Conservation (phyloP, 2,888 invertebrate genomes). For the Hetaerina titia region DNA sequence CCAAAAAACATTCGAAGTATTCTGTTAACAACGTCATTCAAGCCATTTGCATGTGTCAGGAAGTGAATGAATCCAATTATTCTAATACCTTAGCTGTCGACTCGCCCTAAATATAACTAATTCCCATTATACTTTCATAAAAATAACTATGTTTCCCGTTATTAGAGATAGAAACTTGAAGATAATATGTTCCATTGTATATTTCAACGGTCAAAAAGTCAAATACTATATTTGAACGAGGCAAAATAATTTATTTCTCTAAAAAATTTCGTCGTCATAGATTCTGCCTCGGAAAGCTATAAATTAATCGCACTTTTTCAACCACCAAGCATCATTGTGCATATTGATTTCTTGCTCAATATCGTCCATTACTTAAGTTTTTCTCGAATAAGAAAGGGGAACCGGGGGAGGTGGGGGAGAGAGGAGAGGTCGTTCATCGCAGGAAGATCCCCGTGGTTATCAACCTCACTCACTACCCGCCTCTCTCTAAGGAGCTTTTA, state of each 20-base stretch:
- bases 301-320: not conserved
- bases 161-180: too few species aligned
- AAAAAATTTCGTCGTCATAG: not conserved
- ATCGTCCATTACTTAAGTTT: not conserved
- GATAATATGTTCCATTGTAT: too few species aligned
- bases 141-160: too few species aligned
- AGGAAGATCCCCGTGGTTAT: slow-evolving; percentile 44
- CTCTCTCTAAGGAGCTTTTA: slow-evolving; percentile 62
- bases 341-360: not conserved
- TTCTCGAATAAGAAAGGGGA: not conserved
- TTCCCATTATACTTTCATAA: too few species aligned
- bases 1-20: too few species aligned
- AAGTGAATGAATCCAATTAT: too few species aligned
- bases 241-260: not conserved
- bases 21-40: too few species aligned
- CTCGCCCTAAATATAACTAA: too few species aligned
- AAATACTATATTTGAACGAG: not conserved
- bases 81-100: too few species aligned
- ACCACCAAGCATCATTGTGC: not conserved
- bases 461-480: slow-evolving; percentile 40
- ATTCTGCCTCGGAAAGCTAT: not conserved
- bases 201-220: too few species aligned
- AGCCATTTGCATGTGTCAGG: too few species aligned
- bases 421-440: slow-evolving; percentile 56
- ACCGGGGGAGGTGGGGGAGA: slow-evolving; percentile 7